Conservation (phyloP, 2,797 vertebrate species). For the Sebastes oblongus region DNA sequence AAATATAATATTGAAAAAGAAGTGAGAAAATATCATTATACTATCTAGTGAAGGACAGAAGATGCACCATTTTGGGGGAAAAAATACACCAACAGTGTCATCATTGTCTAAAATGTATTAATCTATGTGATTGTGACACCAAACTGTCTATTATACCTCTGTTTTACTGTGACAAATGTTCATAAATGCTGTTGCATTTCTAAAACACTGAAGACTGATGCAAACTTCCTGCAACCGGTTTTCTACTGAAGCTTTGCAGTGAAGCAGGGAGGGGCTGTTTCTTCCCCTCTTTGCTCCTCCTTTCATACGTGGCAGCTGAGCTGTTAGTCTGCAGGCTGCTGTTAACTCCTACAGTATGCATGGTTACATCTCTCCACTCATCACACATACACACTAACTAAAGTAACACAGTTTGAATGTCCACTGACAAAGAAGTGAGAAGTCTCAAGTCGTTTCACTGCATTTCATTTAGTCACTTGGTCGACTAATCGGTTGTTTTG, state of each 20-base stretch:
- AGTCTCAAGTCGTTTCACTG: neutral
- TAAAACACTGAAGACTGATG: neutral
- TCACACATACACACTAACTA: neutral
- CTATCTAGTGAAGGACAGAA: neutral
- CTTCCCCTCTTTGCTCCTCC: constrained; percentile 58
- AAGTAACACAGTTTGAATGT: neutral
- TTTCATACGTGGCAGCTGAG: constrained; percentile 78
- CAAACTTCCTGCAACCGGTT: constrained; percentile 10
- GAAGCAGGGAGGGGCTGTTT: constrained; percentile 31
- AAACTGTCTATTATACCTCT: fast-evolving
- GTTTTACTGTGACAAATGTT: neutral
- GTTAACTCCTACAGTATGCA: neutral
- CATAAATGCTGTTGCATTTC: neutral
- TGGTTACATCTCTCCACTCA: neutral
- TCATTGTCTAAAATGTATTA: neutral
- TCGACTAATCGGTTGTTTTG: neutral
- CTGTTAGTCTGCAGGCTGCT: neutral
- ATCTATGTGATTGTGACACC: neutral
- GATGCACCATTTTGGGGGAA: neutral
- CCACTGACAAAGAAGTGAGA: neutral
- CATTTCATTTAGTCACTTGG: no score
- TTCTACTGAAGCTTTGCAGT: neutral
- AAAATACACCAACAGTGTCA: neutral
- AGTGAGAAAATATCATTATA: neutral
- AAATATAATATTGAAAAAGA: no score